A percentile compares a stretch with the other conserved stretches of the same genome.
These are phyloP conservation scores for Calephelis perditalis DNA, from an alignment of 2,888 invertebrate species.

Conservation along the genomic window DNA sequence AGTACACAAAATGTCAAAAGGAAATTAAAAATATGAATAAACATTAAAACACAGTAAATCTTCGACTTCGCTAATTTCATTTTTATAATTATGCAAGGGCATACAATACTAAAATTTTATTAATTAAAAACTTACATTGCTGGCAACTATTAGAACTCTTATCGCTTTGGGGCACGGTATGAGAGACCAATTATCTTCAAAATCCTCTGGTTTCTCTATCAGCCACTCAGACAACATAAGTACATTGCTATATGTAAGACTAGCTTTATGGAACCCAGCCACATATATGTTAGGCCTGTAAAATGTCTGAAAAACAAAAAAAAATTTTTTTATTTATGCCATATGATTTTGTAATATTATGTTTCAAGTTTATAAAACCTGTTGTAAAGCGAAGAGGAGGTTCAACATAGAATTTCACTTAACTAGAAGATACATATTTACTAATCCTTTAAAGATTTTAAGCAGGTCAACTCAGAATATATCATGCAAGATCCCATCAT, in stretches of 20 bases:
- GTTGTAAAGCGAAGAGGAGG: too few species aligned
- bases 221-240: slow-evolving; percentile 97
- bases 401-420: too few species aligned
- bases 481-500: too few species aligned
- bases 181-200: slow-evolving; percentile 83
- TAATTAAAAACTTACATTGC: slow-evolving; percentile 62
- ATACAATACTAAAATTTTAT: background rate
- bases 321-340: background rate
- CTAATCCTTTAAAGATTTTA: too few species aligned
- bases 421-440: too few species aligned
- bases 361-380: too few species aligned
- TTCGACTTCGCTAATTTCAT: too few species aligned
- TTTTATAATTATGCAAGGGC: too few species aligned
- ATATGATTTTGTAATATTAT: too few species aligned
- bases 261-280: slow-evolving; percentile 57
- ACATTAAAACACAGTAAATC: background rate
- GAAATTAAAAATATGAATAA: background rate
- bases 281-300: slow-evolving; percentile 63
- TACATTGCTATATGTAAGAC: slow-evolving; percentile 61
- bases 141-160: slow-evolving; percentile 89
- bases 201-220: slow-evolving; percentile 88
- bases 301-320: slow-evolving; percentile 38
- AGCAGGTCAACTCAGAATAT: too few species aligned
- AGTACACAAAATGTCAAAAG: too few species aligned
- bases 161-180: slow-evolving; percentile 91